phyloP scores from a whole-genome alignment of 2,888 invertebrate genomes.

The Prosopocoilus inquinatus region DNA sequence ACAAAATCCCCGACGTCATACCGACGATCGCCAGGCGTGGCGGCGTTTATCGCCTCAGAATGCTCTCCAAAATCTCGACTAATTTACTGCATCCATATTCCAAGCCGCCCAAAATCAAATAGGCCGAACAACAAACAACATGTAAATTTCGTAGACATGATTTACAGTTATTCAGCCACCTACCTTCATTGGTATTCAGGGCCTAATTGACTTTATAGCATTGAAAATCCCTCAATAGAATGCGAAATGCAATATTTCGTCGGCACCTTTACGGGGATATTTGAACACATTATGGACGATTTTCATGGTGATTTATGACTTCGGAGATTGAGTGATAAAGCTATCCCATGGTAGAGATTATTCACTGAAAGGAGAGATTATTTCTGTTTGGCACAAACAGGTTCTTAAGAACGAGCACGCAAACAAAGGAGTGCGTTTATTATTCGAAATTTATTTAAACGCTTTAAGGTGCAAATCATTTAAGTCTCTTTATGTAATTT shows the following conservation, averaged over 20 bases:
- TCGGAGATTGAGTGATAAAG: conserved; percentile 35
- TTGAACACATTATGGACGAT: conserved; percentile 34
- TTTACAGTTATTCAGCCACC: conserved; percentile 40
- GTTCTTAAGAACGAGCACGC: conserved; percentile 22
- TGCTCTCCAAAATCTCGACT: neutral
- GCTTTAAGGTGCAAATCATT: no score
- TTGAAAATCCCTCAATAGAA: conserved; percentile 32
- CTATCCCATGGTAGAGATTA: conserved; percentile 29
- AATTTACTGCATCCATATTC: neutral
- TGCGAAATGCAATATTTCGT: conserved; percentile 33
- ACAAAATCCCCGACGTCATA: neutral
- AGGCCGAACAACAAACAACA: conserved; percentile 9
- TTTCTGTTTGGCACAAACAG: conserved; percentile 35
- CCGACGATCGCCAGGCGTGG: neutral
- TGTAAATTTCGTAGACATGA: conserved; percentile 25
- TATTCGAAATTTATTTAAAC: conserved; percentile 19
- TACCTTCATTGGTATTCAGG: conserved; percentile 42
- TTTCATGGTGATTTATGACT: conserved; percentile 37
- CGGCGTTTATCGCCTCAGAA: neutral
- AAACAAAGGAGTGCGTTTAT: conserved; percentile 27
- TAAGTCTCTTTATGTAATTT: no score
- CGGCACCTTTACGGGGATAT: conserved; percentile 32
- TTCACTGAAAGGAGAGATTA: conserved; percentile 33
- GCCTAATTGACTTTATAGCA: conserved; percentile 38
- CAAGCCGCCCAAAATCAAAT: neutral